Evolutionary conservation across 2,113 vertebrate species (phyloP).

Genomic region (Miniopterus natalensis): DNA sequence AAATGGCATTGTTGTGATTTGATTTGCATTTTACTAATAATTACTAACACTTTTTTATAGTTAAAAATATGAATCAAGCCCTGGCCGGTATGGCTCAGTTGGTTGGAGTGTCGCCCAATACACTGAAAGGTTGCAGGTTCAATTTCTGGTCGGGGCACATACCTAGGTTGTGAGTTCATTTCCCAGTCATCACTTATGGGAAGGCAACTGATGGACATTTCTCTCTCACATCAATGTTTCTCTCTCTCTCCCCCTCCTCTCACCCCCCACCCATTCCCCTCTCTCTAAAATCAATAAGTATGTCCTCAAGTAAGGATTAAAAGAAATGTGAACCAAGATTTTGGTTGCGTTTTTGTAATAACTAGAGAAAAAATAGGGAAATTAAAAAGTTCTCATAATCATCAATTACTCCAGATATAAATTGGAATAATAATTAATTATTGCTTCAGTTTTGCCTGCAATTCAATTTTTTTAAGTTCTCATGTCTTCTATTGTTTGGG

Average conservation of each 20-base stretch:
- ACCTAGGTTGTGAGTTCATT: neutral
- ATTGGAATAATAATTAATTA: conserved; percentile 4
- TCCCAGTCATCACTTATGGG: neutral
- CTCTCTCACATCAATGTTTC: neutral
- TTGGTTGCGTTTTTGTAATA: neutral
- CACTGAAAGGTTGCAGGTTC: neutral
- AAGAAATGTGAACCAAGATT: neutral
- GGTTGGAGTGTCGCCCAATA: too few relatives aligned
- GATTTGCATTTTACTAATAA: neutral
- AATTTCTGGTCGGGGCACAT: neutral
- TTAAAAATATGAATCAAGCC: neutral
- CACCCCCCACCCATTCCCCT: neutral
- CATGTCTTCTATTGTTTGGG: neutral
- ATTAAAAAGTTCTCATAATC: neutral
- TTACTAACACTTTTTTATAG: neutral
- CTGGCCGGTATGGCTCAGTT: neutral
- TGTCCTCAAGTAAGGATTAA: neutral
- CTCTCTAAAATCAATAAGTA: neutral
- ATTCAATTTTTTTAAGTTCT: neutral
- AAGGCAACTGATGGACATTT: neutral
- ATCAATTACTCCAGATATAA: neutral
- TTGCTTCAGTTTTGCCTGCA: neutral
- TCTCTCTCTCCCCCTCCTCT: neutral
- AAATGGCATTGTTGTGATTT: neutral
- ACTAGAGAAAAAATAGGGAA: neutral